A percentile compares a stretch with the other conserved stretches of the same genome.
phyloP scores from a whole-genome alignment of 1,140 invertebrate species.

The Andrena cerasifolii region DNA sequence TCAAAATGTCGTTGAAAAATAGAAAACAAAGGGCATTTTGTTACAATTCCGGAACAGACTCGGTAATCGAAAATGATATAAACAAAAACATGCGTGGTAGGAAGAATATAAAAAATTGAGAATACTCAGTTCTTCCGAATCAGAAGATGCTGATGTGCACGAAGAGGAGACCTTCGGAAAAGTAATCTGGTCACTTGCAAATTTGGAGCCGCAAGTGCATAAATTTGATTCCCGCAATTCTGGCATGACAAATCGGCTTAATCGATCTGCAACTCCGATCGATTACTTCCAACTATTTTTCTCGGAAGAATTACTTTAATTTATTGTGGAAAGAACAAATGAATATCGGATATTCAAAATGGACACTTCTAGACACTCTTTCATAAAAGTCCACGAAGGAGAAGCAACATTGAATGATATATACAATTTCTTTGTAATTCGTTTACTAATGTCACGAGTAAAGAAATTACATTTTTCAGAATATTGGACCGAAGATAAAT shows the following conservation, averaged over 20 bases:
- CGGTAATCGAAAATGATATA: too few species aligned
- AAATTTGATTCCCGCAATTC: conserved; percentile 5
- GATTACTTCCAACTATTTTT: conserved; percentile 11
- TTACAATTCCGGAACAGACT: too few species aligned
- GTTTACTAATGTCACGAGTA: conserved; percentile 7
- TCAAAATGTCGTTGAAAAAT: too few species aligned
- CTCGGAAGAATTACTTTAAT: conserved; percentile 7
- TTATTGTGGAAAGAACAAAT: conserved; percentile 5
- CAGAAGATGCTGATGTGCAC: conserved; percentile 7
- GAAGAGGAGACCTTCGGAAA: not conserved
- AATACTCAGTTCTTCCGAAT: conserved; percentile 8
- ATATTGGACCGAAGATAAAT: conserved; percentile 28
- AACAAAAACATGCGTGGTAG: conserved; percentile 1
- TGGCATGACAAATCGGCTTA: not conserved
- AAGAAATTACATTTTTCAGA: conserved; percentile 10
- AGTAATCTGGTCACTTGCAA: conserved; percentile 20
- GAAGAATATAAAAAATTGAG: conserved; percentile 17
- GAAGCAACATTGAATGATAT: conserved; percentile 3
- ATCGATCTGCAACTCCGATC: conserved; percentile 9
- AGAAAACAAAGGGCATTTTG: too few species aligned
- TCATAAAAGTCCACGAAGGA: conserved; percentile 4
- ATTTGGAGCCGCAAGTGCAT: conserved; percentile 17
- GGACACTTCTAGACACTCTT: not conserved
- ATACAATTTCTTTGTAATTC: conserved; percentile 10
- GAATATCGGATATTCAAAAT: not conserved